These are phyloP conservation scores for Thamnophis sirtalis DNA, from an alignment of 2,113 vertebrate genomes.

Conservation along the genomic window DNA sequence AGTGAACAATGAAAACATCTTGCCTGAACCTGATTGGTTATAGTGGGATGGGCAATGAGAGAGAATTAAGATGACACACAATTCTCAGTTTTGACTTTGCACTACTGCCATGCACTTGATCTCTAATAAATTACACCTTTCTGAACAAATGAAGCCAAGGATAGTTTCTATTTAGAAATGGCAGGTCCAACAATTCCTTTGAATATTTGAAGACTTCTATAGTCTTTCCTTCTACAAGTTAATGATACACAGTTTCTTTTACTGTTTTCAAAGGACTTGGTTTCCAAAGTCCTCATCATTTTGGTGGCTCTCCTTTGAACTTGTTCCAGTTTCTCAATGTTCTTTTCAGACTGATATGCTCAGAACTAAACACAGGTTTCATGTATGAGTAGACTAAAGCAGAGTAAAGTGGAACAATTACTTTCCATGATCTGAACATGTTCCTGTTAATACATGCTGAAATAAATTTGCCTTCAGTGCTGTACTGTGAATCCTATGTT, in stretches of 20 bases:
- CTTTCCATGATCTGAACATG: not conserved
- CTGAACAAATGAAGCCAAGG: not conserved
- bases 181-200: not conserved
- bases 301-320: not conserved
- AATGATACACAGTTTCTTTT: not conserved
- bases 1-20: not conserved
- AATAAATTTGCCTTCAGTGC: not conserved
- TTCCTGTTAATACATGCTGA: not conserved
- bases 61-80: not conserved
- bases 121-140: not conserved
- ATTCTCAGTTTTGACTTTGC: not conserved
- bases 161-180: not conserved
- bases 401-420: not conserved
- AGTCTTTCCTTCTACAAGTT: not conserved
- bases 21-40: not conserved
- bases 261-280: not conserved
- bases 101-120: not conserved
- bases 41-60: not conserved
- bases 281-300: not conserved
- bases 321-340: not conserved
- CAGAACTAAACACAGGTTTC: not conserved
- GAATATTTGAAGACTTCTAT: not conserved
- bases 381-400: not conserved
- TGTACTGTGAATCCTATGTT: not conserved
- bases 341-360: not conserved